phyloP scores from a whole-genome alignment of 2,888 invertebrate genomes.

The Hetaerina titia region DNA sequence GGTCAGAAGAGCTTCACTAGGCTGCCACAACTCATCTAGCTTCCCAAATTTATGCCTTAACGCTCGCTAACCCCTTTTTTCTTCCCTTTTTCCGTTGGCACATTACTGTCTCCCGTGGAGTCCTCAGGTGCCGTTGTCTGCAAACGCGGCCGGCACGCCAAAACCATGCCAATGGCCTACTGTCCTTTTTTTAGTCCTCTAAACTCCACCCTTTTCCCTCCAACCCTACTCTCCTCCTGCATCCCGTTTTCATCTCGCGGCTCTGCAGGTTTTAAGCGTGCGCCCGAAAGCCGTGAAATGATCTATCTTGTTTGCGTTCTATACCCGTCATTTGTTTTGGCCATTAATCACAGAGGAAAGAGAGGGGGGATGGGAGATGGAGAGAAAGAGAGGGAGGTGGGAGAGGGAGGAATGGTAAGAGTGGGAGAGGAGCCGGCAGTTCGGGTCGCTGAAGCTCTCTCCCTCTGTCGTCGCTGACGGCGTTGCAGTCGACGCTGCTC shows the following conservation, averaged over 20 bases:
- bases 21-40: not conserved
- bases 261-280: not conserved
- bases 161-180: slow-evolving; percentile 3
- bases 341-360: slow-evolving; percentile 6
- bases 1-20: not conserved
- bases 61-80: not conserved
- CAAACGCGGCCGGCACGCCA: slow-evolving; percentile 14
- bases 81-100: not conserved
- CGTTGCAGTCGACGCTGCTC: not conserved
- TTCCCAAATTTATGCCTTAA: not conserved
- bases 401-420: not conserved
- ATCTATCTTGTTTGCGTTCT: slow-evolving; percentile 48
- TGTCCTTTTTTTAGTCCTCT: not conserved
- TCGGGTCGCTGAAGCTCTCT: not conserved
- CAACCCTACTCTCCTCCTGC: not conserved
- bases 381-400: not conserved
- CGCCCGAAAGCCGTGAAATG: slow-evolving; percentile 47
- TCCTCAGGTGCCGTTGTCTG: not conserved
- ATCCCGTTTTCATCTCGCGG: slow-evolving; percentile 28
- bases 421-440: not conserved
- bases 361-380: not conserved
- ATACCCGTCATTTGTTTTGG: slow-evolving; percentile 38
- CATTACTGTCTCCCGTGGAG: not conserved
- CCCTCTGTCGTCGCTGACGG: not conserved
- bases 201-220: not conserved